These are phyloP conservation scores for Odobenus rosmarus DNA, from an alignment of 2,113 vertebrate genomes.

Conservation along the genomic window DNA sequence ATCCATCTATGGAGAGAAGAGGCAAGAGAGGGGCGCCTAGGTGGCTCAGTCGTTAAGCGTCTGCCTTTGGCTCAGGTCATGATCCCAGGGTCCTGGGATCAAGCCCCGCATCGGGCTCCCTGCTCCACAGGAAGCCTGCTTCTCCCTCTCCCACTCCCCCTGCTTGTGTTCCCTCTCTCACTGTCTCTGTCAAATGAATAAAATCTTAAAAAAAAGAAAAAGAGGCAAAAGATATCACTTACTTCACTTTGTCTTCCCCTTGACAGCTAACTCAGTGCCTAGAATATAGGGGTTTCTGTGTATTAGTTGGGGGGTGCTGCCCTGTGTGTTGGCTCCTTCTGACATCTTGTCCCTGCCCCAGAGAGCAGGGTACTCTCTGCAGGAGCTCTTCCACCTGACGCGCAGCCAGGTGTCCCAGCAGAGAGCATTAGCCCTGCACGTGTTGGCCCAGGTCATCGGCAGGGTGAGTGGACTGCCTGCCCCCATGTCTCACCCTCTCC, in stretches of 20 bases:
- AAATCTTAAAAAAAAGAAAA: too few relatives aligned
- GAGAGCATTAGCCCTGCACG: conserved; percentile 92
- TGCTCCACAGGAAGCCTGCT: too few relatives aligned
- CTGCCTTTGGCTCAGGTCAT: too few relatives aligned
- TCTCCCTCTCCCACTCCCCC: too few relatives aligned
- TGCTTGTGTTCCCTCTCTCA: too few relatives aligned
- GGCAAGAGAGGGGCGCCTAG: not conserved
- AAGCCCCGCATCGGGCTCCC: too few relatives aligned
- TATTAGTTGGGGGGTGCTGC: not conserved
- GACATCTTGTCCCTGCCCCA: conserved; percentile 71
- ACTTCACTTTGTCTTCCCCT: not conserved
- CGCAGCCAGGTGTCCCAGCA: conserved; percentile 96
- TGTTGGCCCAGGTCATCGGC: conserved; percentile 91
- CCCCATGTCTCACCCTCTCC: not conserved
- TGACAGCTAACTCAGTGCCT: not conserved
- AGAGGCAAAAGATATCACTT: not conserved
- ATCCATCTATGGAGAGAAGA: not conserved
- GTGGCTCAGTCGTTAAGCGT: too few relatives aligned
- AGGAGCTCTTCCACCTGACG: conserved; percentile 96
- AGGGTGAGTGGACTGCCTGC: conserved; percentile 88
- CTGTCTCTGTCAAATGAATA: too few relatives aligned
- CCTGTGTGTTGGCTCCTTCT: not conserved
- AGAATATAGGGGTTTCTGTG: not conserved
- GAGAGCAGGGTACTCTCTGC: conserved; percentile 97
- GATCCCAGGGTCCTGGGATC: too few relatives aligned